These are phyloP conservation scores for Diphyllodes magnificus DNA, from an alignment of 2,113 vertebrate species.

Conservation along the genomic window DNA sequence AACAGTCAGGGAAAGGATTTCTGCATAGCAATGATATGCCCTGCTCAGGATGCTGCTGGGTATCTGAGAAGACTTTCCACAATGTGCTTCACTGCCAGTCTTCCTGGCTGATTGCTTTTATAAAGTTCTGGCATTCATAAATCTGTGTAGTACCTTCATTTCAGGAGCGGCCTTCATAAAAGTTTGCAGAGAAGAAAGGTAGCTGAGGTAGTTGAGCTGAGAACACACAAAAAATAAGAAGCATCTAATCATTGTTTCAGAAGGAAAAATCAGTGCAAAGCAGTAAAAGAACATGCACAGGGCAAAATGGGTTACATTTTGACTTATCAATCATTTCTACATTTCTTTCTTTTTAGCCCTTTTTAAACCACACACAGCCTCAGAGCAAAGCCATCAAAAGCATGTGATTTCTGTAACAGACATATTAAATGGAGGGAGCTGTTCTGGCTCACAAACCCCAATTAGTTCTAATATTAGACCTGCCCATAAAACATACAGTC, in stretches of 20 bases:
- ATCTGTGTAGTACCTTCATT: background rate
- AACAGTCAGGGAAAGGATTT: background rate
- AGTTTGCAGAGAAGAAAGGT: background rate
- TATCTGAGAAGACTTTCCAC: background rate
- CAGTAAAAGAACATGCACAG: background rate
- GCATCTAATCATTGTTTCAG: background rate
- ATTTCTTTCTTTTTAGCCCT: background rate
- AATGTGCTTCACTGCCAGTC: background rate
- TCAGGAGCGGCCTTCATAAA: background rate
- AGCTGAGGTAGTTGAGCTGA: background rate
- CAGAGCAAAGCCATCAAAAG: background rate
- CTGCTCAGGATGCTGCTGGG: background rate
- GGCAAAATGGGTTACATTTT: background rate
- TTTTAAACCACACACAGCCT: background rate
- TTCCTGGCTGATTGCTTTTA: background rate
- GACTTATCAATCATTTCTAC: background rate
- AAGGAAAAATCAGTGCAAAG: background rate
- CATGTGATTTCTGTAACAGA: background rate
- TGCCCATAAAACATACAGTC: slow-evolving; percentile 19
- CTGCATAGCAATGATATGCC: background rate
- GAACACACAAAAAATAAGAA: background rate
- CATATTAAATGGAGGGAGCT: slow-evolving; percentile 9
- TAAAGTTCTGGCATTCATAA: background rate
- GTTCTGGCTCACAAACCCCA: slow-evolving; percentile 32
- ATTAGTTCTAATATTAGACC: slow-evolving; percentile 51